Evolutionary conservation across 2,888 invertebrate species (phyloP).

Genomic region (Pantelozetes paolii): DNA sequence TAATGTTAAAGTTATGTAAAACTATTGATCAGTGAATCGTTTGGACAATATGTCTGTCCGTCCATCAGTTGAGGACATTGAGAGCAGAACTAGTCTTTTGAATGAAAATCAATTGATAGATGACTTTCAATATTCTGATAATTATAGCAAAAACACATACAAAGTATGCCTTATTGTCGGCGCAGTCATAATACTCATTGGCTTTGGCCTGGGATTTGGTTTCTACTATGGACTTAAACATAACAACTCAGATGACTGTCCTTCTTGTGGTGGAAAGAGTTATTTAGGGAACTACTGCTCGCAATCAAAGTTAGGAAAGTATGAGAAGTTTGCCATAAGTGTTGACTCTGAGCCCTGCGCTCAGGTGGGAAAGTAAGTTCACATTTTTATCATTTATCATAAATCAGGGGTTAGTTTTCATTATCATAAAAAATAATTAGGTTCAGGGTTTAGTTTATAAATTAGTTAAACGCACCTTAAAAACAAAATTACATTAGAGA

Average conservation of each 20-base stretch:
- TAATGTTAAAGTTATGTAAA: no score
- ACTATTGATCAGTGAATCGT: no score
- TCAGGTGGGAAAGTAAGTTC: conserved; percentile 65
- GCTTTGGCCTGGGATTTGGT: neutral
- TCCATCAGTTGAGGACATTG: neutral
- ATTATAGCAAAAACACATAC: neutral
- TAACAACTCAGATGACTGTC: neutral
- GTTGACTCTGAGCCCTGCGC: conserved; percentile 73
- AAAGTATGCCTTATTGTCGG: neutral
- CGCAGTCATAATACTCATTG: neutral
- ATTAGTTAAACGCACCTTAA: neutral
- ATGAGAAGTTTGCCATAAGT: conserved; percentile 59
- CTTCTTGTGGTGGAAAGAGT: neutral
- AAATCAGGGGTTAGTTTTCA: no score
- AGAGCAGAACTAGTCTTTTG: neutral
- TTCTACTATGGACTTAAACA: conserved; percentile 6
- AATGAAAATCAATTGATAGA: neutral
- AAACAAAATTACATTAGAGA: neutral
- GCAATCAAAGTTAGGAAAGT: conserved; percentile 3
- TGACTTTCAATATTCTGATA: neutral
- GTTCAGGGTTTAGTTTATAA: no score
- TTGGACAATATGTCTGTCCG: neutral
- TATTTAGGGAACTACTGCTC: conserved; percentile 32
- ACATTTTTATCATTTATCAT: no score
- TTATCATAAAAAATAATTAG: no score